A percentile compares a stretch with the other conserved stretches of the same genome.
Conservation (phyloP, 2,797 vertebrate species). For the Argyrosomus regius region DNA sequence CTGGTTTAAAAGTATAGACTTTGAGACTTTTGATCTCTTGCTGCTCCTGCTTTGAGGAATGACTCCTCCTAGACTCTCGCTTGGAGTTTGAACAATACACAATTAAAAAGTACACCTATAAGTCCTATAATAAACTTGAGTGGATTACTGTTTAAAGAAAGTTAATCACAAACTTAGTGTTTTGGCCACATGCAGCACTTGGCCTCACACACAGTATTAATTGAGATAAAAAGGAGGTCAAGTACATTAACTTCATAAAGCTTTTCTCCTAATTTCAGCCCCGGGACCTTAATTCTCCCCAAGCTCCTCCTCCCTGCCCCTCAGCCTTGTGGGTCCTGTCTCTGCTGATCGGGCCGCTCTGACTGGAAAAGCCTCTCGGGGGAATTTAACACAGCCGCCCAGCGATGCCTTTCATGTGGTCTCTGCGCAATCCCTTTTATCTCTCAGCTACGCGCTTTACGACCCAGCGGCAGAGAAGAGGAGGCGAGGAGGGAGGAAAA, state of each 20-base stretch:
- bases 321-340: conserved; percentile 76
- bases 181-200: conserved; percentile 4
- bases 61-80: conserved; percentile 18
- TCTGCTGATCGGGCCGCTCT: conserved; percentile 75
- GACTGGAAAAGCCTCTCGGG: conserved; percentile 84
- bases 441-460: conserved; percentile 80
- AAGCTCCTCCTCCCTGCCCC: conserved; percentile 78
- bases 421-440: conserved; percentile 82
- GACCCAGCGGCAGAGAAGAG: conserved; percentile 70
- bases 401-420: conserved; percentile 85
- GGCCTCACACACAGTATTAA: conserved; percentile 14
- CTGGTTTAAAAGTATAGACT: conserved; percentile 70
- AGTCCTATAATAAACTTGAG: neutral
- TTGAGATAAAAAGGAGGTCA: conserved; percentile 49
- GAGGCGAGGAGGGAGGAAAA: conserved; percentile 44
- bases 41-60: conserved; percentile 20
- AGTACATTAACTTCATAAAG: conserved; percentile 61
- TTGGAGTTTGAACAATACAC: conserved; percentile 24
- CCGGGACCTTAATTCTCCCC: conserved; percentile 60
- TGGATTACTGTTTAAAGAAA: neutral
- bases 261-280: conserved; percentile 64
- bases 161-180: conserved; percentile 5
- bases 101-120: neutral
- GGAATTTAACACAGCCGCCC: conserved; percentile 83
- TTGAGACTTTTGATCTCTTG: conserved; percentile 59